These are phyloP conservation scores for Phocides pigmalion DNA, from an alignment of 1,140 invertebrate species.

Conservation along the genomic window DNA sequence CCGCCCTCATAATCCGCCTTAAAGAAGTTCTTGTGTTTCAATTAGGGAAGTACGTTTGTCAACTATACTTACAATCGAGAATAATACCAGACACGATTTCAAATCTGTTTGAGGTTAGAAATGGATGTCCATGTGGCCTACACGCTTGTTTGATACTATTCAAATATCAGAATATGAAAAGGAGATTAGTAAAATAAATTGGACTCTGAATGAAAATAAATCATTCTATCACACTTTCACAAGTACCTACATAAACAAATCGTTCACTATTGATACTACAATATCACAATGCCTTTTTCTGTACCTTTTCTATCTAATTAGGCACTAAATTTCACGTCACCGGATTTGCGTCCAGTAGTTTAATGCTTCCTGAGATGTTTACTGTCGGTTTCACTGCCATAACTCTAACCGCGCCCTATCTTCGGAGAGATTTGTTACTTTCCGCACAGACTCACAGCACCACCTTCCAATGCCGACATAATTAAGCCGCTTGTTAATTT, in stretches of 20 bases:
- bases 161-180: too few species aligned
- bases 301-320: constrained; percentile 18
- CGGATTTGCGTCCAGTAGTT: constrained; percentile 32
- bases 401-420: constrained; percentile 30
- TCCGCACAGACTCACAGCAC: constrained; percentile 20
- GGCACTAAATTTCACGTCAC: constrained; percentile 26
- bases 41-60: too few species aligned
- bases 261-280: not conserved
- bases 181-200: too few species aligned
- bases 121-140: too few species aligned
- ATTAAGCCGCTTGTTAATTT: constrained; percentile 44
- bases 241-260: not conserved
- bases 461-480: constrained; percentile 35
- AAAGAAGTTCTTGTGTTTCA: too few species aligned
- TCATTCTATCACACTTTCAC: too few species aligned
- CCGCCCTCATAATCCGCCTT: too few species aligned
- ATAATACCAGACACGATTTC: too few species aligned
- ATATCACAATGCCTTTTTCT: constrained; percentile 11
- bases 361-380: constrained; percentile 30
- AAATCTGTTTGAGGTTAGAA: too few species aligned
- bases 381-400: constrained; percentile 30
- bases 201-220: too few species aligned
- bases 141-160: too few species aligned
- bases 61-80: too few species aligned
- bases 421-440: constrained; percentile 36